Base-by-base conservation (phyloP, 2,113 vertebrate genomes). In the Acrocephalus kingi region DNA sequence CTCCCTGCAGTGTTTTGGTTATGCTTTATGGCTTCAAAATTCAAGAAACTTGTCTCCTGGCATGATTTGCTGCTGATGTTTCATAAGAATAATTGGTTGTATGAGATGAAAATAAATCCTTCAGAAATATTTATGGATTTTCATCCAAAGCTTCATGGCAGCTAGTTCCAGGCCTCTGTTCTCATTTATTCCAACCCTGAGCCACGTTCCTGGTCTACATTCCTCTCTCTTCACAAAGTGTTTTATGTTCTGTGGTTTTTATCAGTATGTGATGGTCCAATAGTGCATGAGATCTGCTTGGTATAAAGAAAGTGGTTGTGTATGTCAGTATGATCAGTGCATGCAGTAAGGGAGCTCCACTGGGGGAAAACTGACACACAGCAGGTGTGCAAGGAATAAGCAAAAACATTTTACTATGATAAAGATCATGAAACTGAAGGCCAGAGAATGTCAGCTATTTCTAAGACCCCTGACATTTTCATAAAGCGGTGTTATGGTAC, bases 371-470 rank as follows among this genome's bases (percentile, higher is more conserved):
- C 84, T 97, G 96, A 96, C 93, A 94, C 89, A 90, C 78, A 97
- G 94, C 96, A 97, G 96, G 96, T 96, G 95, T 91, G 91, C 87
- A 51, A 88, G 55, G 64, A 96, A 87, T 83, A 94, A 91, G 87
- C 59, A 96, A 87, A 94, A 89, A 51, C 59, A 90, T 90, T 89
- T 93, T 89, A 79, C 88, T 85, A 24, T 83, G 94, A 94, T 96
- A 96, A 96, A 85, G 93, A 95, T 96, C 95, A 86, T 96, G 95
- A 96, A 97, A 96, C 87, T 77, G 72, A 96, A 96, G 87, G 84
- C 91, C 84, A 71, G 94, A 71, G 93, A 96, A 97, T 97, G 93
- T 59, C 48, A 97, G 27, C 75, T 93, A 95, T 96, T 96, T 91
- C 59, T 55, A 83, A 83, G 84, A 77, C 93, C 93, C 74, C 89